Base-by-base conservation (phyloP, 2,113 vertebrate genomes). In the Psittacus erithacus region DNA sequence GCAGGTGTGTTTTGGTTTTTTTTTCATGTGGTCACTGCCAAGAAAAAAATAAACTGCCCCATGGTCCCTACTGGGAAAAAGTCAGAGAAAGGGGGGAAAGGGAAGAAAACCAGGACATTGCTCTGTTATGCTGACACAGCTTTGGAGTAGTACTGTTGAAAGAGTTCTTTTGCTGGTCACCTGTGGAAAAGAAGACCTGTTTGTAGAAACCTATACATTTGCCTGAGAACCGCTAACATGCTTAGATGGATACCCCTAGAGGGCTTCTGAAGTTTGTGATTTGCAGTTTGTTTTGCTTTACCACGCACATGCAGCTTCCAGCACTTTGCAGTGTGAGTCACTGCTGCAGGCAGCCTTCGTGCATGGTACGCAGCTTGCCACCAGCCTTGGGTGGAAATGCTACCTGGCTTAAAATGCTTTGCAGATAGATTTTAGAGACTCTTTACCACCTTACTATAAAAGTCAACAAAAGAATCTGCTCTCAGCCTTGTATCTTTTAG, bases 301-400 rank as follows among this genome's bases (percentile, higher is more conserved):
- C 8, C 1, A 0, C 25, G 8, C 44, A 17, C 23, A 28, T 24
- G 28, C n/a, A 76, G 57, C 57, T 81, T 65, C 85, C 10, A 5
- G 18, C 0, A 2, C 53, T 44, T 49, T 23, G 27, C 0, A 0
- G 5, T 3, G 29, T 5, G 23, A 57, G 38, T 9, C 0, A 3
- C 7, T 53, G 6, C n/a, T 6, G 43, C 75, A 24, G 35, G 53
- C 68, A 68, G 43, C 12, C 29, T 43, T 81, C 1, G 0, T 12
- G 25, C 17, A 2, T 0, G 11, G 17, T 19, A 27, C 17, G 13
- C 70, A 82, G 70, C 13, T 44, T 65, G 75, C 47, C 65, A 83
- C 18, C 33, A 50, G 35, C 46, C 27, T 3, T 14, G 2, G 5
- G 41, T 38, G 28, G 27, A 46, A 2, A 2, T 3, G 17, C n/a